Base-by-base conservation (phyloP, 2,797 vertebrate species). In the Peromyscus aztecus region DNA sequence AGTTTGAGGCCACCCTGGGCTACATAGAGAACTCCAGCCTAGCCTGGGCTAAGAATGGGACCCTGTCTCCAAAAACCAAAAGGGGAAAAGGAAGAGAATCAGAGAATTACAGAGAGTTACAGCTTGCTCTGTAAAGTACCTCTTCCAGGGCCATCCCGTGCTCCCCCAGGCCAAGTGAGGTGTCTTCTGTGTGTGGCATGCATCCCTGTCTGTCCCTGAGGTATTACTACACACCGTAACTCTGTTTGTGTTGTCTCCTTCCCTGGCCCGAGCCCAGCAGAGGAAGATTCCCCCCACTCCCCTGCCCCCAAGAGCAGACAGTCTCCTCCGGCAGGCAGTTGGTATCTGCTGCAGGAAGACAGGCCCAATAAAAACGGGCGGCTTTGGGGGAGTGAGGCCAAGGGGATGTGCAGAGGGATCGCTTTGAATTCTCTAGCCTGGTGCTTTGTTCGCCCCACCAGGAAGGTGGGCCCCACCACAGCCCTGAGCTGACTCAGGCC, bases 381-480 rank as follows among this genome's bases (percentile, higher is more conserved):
- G 89, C 76, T 49, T 31, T 13, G 31, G 61, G 52, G 61, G 40
- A 21, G 23, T 6, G 29, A 59, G 49, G 55, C 75, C 1, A 19
- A 43, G 40, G 46, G 29, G 40, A 17, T n/a, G 49, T 37, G 7
- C 0, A 1, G 6, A 71, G 73, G 1, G 8, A 65, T 71, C 2
- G 1, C 46, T 94, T 43, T n/a, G 63, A 80, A 96, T 94, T 63
- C 55, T 24, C 73, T 37, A 0, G 29, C n/a, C 21, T 57, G 86
- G 97, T 75, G 46, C 91, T 91, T 83, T 0, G 6, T 92, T 94
- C 94, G 23, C 89, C 89, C 31, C 23, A 34, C 0, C 21, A 31
- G 82, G 97, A 98, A 98, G 98, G 97, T 98, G 96, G 97, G 71
- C 97, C 65, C 98, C 97, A 93, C 97, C 97, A 21, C 98, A 80